These are phyloP conservation scores for Eupithecia dodoneata DNA, from an alignment of 2,888 invertebrate genomes.

Conservation along the genomic window DNA sequence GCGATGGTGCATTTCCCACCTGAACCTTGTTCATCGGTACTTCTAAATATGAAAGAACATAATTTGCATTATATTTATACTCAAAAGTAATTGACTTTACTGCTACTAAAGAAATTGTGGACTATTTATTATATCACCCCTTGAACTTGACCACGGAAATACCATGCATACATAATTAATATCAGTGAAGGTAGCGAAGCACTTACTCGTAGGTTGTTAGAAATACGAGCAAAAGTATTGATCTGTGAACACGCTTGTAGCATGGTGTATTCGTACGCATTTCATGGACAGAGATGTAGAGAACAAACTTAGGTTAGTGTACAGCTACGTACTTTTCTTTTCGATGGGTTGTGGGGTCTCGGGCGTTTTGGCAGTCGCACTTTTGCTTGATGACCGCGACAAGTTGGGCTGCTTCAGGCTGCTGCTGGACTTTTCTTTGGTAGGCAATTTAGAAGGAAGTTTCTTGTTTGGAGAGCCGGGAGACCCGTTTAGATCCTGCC, in stretches of 20 bases:
- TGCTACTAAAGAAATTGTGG: background rate
- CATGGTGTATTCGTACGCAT: background rate
- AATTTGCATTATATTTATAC: background rate
- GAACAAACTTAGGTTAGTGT: background rate
- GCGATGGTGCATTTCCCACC: constrained; percentile 96
- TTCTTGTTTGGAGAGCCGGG: constrained; percentile 90
- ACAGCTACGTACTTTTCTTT: constrained; percentile 88
- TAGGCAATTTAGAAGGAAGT: constrained; percentile 84
- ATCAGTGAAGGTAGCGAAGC: constrained; percentile 22
- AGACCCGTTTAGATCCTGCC: constrained; percentile 87
- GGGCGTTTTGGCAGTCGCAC: constrained; percentile 87
- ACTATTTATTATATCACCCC: background rate
- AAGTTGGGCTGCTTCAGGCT: constrained; percentile 81
- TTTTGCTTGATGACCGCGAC: constrained; percentile 85
- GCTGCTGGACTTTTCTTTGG: constrained; percentile 77
- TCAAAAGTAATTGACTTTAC: background rate
- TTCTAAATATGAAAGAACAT: constrained; percentile 78
- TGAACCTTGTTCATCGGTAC: constrained; percentile 97
- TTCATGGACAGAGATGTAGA: background rate
- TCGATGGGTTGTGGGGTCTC: constrained; percentile 84
- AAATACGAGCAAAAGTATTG: constrained; percentile 26
- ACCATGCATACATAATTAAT: constrained; percentile 39
- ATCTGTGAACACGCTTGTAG: constrained; percentile 11
- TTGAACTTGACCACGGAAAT: constrained; percentile 34
- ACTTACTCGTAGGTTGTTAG: background rate